Evolutionary conservation across 2,888 invertebrate species (phyloP), one percentile per base, ranked within the genome.

Genomic region (Cheilosia impressa): DNA sequence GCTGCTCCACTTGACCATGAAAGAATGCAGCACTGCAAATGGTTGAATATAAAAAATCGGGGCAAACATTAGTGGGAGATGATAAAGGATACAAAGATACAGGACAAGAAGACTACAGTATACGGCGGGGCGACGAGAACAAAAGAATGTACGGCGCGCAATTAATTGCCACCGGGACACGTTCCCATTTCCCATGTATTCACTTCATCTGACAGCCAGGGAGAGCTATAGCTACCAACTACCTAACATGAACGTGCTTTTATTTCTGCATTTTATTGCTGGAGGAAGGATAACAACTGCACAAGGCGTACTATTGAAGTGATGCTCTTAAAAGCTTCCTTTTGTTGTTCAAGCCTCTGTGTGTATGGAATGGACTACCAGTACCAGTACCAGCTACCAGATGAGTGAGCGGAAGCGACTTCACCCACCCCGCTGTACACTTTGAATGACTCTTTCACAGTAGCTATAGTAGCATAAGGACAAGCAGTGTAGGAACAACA

Each of bases 1-100:
- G 98, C 92, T 97, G 97, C 92, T 98, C 98, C 69, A 98, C 96
- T 93, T 98, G 98, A 9, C 98, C 98, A 93, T 97, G 96, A 93
- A 98, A 98, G 93, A 97, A 98, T 24, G 98, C 98, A 83, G 97
- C 96, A 69, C 98, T 97, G 92, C 62, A 87, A 75, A 76, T 47
- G 71, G 52, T 58, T 58, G 38, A 45, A 60, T 24, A 27, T 24
- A 52, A 9, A 62, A 34, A 81, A 47, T 47, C 17, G 17, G 27
- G 19, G 34, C 45, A 63, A 79, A 84, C 38, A 79, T 62, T 72
- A 66, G 52, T 50, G 43, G 47, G 38, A 27, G 58, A 22, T 57
- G 50, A 43, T 38, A 41, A 55, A 31, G 31, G 65, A 57, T 65
- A 65, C 47, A 45, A 41, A 47, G 41, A 77, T 69, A 66, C 57